These are phyloP conservation scores for Cyanocitta stelleri DNA, from an alignment of 2,113 vertebrate species.

Conservation along the genomic window DNA sequence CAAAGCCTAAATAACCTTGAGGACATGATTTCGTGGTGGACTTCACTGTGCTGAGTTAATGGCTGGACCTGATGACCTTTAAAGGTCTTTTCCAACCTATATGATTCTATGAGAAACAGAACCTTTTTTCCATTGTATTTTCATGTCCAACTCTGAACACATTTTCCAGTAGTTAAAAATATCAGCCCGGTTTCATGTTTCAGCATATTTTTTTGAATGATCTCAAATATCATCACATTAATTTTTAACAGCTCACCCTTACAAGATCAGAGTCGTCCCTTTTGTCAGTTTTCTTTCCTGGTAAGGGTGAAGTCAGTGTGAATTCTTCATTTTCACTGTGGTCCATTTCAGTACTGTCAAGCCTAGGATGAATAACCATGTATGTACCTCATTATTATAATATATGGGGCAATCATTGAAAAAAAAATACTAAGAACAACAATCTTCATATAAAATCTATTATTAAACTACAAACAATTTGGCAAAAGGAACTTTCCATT, in stretches of 20 bases:
- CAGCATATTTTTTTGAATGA: neutral
- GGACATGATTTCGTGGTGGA: neutral
- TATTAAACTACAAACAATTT: neutral
- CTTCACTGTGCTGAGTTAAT: neutral
- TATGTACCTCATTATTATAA: neutral
- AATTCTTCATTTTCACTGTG: conserved; percentile 97
- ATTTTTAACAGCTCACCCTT: conserved; percentile 70
- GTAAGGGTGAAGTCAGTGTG: conserved; percentile 78
- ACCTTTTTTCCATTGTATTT: neutral
- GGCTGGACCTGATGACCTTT: neutral
- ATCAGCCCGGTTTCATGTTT: neutral
- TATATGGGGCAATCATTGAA: neutral
- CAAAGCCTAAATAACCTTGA: neutral
- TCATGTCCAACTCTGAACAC: neutral
- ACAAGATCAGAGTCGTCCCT: conserved; percentile 82
- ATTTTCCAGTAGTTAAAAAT: neutral
- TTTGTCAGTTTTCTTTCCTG: conserved; percentile 80
- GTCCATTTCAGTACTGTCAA: conserved; percentile 90
- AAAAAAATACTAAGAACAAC: neutral
- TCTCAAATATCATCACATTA: neutral
- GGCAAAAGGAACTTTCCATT: neutral
- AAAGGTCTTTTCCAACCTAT: neutral
- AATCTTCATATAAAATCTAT: neutral
- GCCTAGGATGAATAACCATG: conserved; percentile 69
- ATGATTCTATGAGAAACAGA: neutral